Base-by-base conservation (phyloP, 2,797 vertebrate genomes). In the Oreochromis grahami region DNA sequence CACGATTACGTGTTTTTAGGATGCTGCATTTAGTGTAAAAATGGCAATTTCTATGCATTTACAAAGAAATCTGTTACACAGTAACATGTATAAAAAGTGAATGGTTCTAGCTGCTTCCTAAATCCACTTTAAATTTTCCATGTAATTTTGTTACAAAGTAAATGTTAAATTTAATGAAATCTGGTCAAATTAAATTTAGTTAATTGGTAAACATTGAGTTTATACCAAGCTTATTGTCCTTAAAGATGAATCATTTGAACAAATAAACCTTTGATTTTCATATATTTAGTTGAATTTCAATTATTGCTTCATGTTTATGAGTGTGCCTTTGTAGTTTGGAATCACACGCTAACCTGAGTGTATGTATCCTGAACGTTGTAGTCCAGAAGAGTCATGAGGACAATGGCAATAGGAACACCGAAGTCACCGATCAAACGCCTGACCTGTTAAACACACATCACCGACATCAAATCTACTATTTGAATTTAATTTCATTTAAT, bases 401-500 rank as follows among this genome's bases (percentile, higher is more conserved):
- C 97, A 93, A 99, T 98, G 77, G 99, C 97, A 41, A 99, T 99
- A 53, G 99, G 98, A 29, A 99, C 98, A 9, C 99, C 98, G 0
- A 99, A 99, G 90, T 99, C 99, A n/a, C 99, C 99, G 2, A 99
- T 96, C 92, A 99, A 84, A 26, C 99, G 98, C n/a, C 99, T 97
- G 74, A 97, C 83, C 99, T 99, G 83, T 55, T 19, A 24, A 52
- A 7, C 6, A 79, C 11, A 86, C 13, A 84, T 36, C 8, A 19
- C 68, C 32, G 1, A 43, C 38, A 26, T 12, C 48, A 43, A n/a
- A 15, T 43, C 3, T 48, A 52, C 0, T 3, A 21, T 50, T 10
- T 50, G 38, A 5, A 51, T 41, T 5, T 43, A 0, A 43, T 79
- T 51, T 7, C 0, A 6, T 43, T n/a, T 15, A 0, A 21, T 80